Base-by-base conservation (phyloP, 1,140 invertebrate species). In the Eubasilissa regina region DNA sequence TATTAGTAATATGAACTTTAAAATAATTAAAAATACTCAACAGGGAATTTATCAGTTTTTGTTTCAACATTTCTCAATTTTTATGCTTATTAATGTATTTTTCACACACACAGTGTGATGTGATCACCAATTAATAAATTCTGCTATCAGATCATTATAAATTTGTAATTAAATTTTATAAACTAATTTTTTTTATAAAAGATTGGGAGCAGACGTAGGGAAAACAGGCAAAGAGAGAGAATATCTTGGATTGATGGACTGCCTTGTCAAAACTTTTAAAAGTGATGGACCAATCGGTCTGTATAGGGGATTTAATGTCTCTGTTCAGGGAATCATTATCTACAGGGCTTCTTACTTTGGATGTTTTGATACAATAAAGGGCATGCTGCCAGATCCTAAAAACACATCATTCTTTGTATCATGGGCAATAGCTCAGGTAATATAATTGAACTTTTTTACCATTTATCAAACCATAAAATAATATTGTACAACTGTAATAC, bases 331-430 rank as follows among this genome's bases (percentile, higher is more conserved):
- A 85, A 96, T 96, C 86, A 94, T 96, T 83, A 95, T 96, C 87
- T 96, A 96, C 89, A 91, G 97, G 87, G 97, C 97, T 35, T 93
- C 95, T 83, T 99, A 98, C 92, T 99, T 99, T 87, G 97, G 97
- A 83, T 94, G 97, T 89, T 99, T 96, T 88, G 97, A 98, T 89
- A 98, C 97, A 47, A 93, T 94, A 72, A 97, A 95, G 88, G 95
- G 94, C 81, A 93, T 96, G 91, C 87, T 97, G 84, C 93, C 96
- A 80, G 94, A 97, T 85, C 93, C 94, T 64, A 95, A 96, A 91
- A 94, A 94, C 86, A 96, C 95, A 82, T 93, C 94, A 60, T 90
- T 98, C 85, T 89, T 97, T 75, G 90, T 97, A 83, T 96, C 94
- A 84, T 98, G 96, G 92, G 89, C 92, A 84, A 96, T 98, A 87